A percentile compares a stretch with the other conserved stretches of the same genome.
phyloP scores from a whole-genome alignment of 2,888 invertebrate genomes.

The Morpho deidamia region DNA sequence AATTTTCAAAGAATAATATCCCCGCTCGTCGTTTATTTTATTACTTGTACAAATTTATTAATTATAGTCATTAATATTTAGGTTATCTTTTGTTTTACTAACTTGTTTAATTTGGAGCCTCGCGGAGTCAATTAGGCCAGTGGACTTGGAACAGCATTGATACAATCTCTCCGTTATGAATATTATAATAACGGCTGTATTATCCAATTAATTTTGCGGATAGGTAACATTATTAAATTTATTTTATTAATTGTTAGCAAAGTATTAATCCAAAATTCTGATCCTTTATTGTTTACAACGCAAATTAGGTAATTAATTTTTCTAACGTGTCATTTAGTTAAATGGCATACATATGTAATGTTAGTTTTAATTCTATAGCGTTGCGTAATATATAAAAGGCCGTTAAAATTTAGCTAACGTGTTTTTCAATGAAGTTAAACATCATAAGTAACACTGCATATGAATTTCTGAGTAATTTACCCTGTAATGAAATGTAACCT shows the following conservation, averaged over 20 bases:
- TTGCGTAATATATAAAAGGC: too few species aligned
- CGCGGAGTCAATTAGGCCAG: conserved; percentile 17
- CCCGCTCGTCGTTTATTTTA: background rate
- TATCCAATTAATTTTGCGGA: conserved; percentile 22
- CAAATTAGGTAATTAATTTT: conserved; percentile 7
- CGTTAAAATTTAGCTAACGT: too few species aligned
- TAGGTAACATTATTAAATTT: conserved; percentile 15
- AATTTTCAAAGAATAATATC: background rate
- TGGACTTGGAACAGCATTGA: conserved; percentile 14
- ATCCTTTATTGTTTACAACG: conserved; percentile 11
- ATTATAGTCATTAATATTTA: conserved; percentile 11
- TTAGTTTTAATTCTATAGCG: too few species aligned
- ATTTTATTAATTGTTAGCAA: conserved; percentile 18
- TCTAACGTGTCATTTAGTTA: background rate
- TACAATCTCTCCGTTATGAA: conserved; percentile 17
- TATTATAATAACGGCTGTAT: conserved; percentile 13
- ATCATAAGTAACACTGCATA: too few species aligned
- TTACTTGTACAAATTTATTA: conserved; percentile 6
- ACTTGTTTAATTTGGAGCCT: conserved; percentile 15
- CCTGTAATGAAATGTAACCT: too few species aligned
- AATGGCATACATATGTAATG: background rate
- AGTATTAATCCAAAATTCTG: conserved; percentile 9
- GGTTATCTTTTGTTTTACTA: conserved; percentile 13
- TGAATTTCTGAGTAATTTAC: too few species aligned
- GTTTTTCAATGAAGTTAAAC: too few species aligned